Conservation (phyloP, 2,797 vertebrate genomes). For the Catamblyrhynchus diadema region DNA sequence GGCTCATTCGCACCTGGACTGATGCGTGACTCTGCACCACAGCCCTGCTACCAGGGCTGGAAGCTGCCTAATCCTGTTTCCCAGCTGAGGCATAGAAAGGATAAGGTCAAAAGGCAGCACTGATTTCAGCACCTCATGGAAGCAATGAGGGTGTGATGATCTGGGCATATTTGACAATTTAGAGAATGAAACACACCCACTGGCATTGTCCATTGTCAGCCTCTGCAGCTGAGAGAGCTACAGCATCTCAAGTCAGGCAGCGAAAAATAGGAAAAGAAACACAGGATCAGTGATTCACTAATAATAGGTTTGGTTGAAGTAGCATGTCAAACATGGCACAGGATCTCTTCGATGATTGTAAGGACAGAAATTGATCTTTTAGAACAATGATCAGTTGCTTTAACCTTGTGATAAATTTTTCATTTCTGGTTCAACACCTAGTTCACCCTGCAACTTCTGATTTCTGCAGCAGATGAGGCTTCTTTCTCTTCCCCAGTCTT, state of each 20-base stretch:
- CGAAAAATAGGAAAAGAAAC: neutral
- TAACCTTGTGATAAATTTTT: neutral
- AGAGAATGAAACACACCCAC: neutral
- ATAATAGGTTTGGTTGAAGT: neutral
- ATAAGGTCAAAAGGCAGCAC: neutral
- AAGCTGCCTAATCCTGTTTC: neutral
- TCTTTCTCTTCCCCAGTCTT: neutral
- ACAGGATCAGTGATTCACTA: neutral
- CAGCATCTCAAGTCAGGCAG: neutral
- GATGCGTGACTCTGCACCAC: neutral
- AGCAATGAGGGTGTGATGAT: neutral
- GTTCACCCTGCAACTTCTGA: neutral
- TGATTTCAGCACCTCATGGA: neutral
- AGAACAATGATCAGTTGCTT: neutral
- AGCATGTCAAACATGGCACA: neutral
- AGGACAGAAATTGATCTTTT: neutral
- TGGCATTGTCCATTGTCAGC: neutral
- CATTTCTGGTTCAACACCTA: neutral
- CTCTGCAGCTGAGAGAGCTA: neutral
- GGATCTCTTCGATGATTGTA: neutral
- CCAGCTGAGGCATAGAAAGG: neutral
- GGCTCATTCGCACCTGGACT: neutral
- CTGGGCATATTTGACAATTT: neutral
- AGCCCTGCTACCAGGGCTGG: accelerated
- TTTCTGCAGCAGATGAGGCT: neutral